Evolutionary conservation across 2,888 invertebrate genomes (phyloP).

Genomic region (Drosophila ezoana): DNA sequence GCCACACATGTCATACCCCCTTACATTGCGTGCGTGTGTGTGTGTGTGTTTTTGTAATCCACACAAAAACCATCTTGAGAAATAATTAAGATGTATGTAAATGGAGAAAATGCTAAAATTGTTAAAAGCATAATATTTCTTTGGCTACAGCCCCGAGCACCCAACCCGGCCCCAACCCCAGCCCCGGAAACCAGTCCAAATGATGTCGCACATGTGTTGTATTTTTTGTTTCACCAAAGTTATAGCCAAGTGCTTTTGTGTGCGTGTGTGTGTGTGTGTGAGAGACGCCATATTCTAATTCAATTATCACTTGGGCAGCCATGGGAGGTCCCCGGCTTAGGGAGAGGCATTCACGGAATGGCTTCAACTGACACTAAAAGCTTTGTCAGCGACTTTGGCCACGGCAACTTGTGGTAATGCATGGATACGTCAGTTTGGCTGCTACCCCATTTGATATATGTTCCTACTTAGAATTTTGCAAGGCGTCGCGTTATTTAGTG

Average conservation of each 20-base stretch:
- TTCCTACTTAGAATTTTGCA: slow-evolving; percentile 70
- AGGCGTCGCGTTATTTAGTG: slow-evolving; percentile 65
- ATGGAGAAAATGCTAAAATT: slow-evolving; percentile 77
- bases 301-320: slow-evolving; percentile 81
- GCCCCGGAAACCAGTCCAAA: slow-evolving; percentile 47
- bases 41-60: slow-evolving; percentile 56
- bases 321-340: slow-evolving; percentile 25
- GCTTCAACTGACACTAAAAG: slow-evolving; percentile 80
- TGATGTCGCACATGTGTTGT: slow-evolving; percentile 75
- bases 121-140: slow-evolving; percentile 79
- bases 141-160: slow-evolving; percentile 49
- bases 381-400: slow-evolving; percentile 78
- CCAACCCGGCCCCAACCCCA: slow-evolving; percentile 25
- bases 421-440: slow-evolving; percentile 55
- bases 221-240: slow-evolving; percentile 65
- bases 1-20: slow-evolving; percentile 24
- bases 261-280: slow-evolving; percentile 35
- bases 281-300: slow-evolving; percentile 82
- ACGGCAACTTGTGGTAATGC: slow-evolving; percentile 75
- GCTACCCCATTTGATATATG: slow-evolving; percentile 70
- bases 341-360: slow-evolving; percentile 19
- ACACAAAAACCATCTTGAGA: slow-evolving; percentile 80
- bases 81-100: slow-evolving; percentile 84
- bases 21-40: slow-evolving; percentile 13
- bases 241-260: slow-evolving; percentile 46